These are phyloP conservation scores for Collichthys lucidus DNA, from an alignment of 2,113 vertebrate genomes.

Conservation along the genomic window DNA sequence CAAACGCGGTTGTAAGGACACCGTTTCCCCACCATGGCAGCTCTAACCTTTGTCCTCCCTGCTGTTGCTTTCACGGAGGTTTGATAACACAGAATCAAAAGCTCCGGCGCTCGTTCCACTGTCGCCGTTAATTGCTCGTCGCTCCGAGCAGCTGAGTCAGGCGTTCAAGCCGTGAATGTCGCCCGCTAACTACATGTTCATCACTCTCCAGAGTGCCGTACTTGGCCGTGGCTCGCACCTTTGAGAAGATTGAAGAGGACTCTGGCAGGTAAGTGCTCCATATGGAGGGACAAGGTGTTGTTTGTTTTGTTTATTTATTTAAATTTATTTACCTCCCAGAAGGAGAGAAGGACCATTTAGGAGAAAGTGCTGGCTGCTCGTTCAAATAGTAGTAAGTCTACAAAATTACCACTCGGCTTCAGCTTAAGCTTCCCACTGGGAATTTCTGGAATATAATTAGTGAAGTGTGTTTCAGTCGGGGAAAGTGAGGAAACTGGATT, in stretches of 20 bases:
- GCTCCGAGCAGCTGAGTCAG: constrained; percentile 45
- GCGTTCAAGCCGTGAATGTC: constrained; percentile 22
- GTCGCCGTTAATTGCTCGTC: constrained; percentile 54
- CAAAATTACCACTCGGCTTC: constrained; percentile 14
- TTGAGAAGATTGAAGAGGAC: constrained; percentile 92
- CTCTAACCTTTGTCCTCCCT: constrained; percentile 26
- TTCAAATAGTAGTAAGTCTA: constrained; percentile 30
- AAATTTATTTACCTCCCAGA: not conserved
- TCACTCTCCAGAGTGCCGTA: constrained; percentile 88
- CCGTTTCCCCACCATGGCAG: not conserved
- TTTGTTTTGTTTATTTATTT: too few relatives aligned
- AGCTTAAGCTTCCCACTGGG: constrained; percentile 28
- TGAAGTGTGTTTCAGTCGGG: not conserved
- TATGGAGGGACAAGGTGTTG: constrained; percentile 20
- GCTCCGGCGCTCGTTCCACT: constrained; percentile 45
- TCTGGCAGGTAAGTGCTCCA: constrained; percentile 87
- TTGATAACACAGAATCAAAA: constrained; percentile 47
- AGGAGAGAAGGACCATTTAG: constrained; percentile 28
- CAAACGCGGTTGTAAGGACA: constrained; percentile 1
- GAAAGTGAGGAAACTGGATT: constrained; percentile 25
- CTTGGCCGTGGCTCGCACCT: constrained; percentile 91
- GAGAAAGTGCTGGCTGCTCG: constrained; percentile 7
- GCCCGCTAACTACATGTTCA: constrained; percentile 53
- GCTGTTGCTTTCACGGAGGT: not conserved
- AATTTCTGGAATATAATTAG: constrained; percentile 51